These are phyloP conservation scores for Carettochelys insculpta DNA, from an alignment of 2,113 vertebrate genomes.

Conservation along the genomic window DNA sequence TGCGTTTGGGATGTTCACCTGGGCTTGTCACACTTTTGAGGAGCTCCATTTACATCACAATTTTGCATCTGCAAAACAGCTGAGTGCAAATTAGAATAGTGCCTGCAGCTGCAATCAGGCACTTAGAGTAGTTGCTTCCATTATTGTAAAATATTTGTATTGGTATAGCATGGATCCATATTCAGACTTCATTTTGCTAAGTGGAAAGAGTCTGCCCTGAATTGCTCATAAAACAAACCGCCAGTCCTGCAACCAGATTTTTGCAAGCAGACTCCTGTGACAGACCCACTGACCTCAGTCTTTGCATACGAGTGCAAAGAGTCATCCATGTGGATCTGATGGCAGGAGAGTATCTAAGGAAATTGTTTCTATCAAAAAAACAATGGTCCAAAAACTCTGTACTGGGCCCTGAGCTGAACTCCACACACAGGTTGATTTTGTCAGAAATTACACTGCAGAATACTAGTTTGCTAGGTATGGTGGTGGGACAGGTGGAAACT, in stretches of 20 bases:
- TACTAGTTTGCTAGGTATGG: neutral
- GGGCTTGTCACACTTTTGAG: neutral
- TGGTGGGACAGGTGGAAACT: neutral
- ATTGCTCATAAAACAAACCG: neutral
- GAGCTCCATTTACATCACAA: neutral
- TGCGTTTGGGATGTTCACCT: neutral
- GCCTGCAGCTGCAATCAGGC: neutral
- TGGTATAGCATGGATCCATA: neutral
- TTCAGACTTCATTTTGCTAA: neutral
- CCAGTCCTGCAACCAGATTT: neutral
- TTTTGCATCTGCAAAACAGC: fast-evolving
- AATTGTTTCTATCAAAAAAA: neutral
- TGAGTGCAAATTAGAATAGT: neutral
- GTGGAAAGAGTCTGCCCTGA: neutral
- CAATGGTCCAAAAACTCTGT: neutral
- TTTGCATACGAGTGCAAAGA: fast-evolving
- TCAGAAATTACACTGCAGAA: neutral
- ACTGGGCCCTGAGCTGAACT: neutral
- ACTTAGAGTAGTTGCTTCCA: neutral
- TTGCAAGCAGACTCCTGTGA: neutral
- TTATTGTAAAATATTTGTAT: neutral
- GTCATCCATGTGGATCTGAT: neutral
- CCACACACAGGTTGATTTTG: fast-evolving
- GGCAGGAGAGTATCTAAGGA: neutral
- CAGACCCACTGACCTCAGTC: neutral